Conservation (phyloP, 2,888 invertebrate species). For the Germaria angustata region DNA sequence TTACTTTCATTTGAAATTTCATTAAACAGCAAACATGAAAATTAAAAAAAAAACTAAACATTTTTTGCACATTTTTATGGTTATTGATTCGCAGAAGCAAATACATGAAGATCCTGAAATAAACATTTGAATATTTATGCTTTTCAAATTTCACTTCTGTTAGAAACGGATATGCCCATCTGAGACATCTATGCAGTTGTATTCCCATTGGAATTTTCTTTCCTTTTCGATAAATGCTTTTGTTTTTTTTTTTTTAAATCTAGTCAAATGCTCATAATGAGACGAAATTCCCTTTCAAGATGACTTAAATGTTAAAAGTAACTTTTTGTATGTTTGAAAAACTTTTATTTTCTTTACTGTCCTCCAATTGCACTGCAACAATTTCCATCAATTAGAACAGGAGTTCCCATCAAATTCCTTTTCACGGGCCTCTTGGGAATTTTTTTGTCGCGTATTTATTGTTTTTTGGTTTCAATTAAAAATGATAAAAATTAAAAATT, state of each 20-base stretch:
- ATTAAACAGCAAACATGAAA: conserved; percentile 21
- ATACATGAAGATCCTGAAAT: background rate
- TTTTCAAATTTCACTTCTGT: conserved; percentile 37
- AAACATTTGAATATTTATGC: background rate
- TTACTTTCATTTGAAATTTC: conserved; percentile 9
- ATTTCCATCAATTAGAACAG: no score
- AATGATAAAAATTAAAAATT: no score
- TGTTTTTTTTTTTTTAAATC: background rate
- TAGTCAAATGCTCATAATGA: no score
- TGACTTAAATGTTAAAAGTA: no score
- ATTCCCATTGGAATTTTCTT: background rate
- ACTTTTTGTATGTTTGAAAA: no score
- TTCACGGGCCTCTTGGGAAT: no score
- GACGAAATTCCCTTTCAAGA: no score
- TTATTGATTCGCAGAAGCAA: conserved; percentile 15
- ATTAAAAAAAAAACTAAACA: background rate
- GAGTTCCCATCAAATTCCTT: no score
- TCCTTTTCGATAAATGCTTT: background rate
- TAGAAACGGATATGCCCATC: conserved; percentile 20
- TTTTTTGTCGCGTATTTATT: no score
- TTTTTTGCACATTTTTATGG: conserved; percentile 37
- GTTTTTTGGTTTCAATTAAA: no score
- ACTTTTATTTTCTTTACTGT: no score
- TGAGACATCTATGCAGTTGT: background rate
- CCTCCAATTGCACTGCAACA: no score